Evolutionary conservation across 1,140 invertebrate species (phyloP).

Genomic region (Ctenoplectra terminalis): DNA sequence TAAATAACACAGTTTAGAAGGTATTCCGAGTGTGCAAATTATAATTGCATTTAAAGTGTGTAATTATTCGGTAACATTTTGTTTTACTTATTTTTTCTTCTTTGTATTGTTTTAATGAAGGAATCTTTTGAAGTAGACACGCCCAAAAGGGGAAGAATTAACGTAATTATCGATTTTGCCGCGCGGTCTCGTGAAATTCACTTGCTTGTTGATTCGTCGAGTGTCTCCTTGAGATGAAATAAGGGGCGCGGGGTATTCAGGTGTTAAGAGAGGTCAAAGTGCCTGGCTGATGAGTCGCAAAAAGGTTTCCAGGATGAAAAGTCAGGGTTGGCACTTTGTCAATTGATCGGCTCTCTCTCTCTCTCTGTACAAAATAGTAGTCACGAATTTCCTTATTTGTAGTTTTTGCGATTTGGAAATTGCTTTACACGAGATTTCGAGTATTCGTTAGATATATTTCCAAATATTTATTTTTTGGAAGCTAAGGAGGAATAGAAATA

Average conservation of each 20-base stretch:
- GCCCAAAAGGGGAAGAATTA: background rate
- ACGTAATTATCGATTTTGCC: constrained; percentile 38
- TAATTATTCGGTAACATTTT: too few species aligned
- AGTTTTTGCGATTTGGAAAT: background rate
- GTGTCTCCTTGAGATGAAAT: constrained; percentile 49
- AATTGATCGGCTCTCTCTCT: constrained; percentile 17
- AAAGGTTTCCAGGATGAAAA: constrained; percentile 45
- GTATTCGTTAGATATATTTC: too few species aligned
- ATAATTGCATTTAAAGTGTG: too few species aligned
- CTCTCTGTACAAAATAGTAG: constrained; percentile 14
- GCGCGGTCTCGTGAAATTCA: constrained; percentile 32
- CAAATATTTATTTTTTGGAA: too few species aligned
- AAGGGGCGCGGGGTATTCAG: constrained; percentile 32
- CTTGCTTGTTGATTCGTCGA: constrained; percentile 55
- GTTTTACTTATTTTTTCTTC: too few species aligned
- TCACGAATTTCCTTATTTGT: background rate
- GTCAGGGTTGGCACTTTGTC: constrained; percentile 38
- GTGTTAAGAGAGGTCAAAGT: constrained; percentile 52
- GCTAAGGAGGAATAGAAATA: too few species aligned
- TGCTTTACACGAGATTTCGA: background rate
- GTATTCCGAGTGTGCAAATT: too few species aligned
- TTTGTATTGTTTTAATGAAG: too few species aligned
- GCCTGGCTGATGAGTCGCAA: constrained; percentile 38
- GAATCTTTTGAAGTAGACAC: too few species aligned
- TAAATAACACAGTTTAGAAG: too few species aligned